Evolutionary conservation across 2,888 invertebrate species (phyloP), one percentile per base, ranked within the genome.

Genomic region (Philaethria dido): DNA sequence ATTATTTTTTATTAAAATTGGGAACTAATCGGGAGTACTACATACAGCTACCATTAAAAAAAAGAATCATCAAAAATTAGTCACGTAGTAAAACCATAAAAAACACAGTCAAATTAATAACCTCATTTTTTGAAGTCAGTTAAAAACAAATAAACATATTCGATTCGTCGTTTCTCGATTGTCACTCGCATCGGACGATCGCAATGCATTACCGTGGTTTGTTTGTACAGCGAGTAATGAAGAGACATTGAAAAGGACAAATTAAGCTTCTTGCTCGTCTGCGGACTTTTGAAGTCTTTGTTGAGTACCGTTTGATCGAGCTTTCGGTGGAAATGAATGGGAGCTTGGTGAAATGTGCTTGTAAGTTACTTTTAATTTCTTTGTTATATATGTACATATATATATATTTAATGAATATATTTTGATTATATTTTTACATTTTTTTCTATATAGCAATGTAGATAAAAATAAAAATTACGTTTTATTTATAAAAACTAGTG

Each of bases 201-300:
- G 42, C 29, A 33, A 57, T 42, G 57, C 20, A 20, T 33, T 47
- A 47, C 33, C 3, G 29, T 8, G 18, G 42, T 60, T 29, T 33
- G 60, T 47, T 60, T 60, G 47, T 60, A n/a, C 33, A 29, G 13
- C 29, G 45, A 44, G 60, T 60, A 60, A 60, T 33, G 47, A 60
- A 60, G 60, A 60, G 60, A 60, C 18, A 60, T 29, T 60, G 60
- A 29, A 42, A 13, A 29, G 33, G 60, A 20, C 47, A 60, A 47
- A 60, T 60, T 60, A 60, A 60, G 29, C 47, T 60, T 60, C 33
- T 44, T 33, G 44, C 59, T 60, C 25, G 29, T 60, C 60, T 57
- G 42, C 22, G 39, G 25, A 57, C 42, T 57, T 57, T 57, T 42
- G 16, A 42, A 39, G 22, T 42, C 42, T 42, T 57, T 57, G 42